Conservation (phyloP, 2,113 vertebrate genomes). For the Saccopteryx bilineata region DNA sequence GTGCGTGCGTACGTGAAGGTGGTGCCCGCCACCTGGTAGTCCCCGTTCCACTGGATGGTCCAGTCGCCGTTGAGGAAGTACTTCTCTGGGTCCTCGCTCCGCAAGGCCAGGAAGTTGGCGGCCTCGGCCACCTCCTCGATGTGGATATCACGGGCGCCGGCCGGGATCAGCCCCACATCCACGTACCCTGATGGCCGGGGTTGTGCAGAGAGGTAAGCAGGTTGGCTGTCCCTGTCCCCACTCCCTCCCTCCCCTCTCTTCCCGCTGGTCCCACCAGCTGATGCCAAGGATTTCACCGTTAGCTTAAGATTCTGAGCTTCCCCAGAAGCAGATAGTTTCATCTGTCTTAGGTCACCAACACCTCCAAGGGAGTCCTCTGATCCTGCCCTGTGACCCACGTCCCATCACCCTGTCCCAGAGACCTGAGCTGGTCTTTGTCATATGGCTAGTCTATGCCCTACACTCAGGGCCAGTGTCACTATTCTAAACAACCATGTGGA, state of each 20-base stretch:
- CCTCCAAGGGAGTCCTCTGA: neutral
- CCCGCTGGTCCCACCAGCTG: too few relatives aligned
- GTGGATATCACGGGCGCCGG: conserved; percentile 93
- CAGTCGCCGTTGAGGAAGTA: conserved; percentile 97
- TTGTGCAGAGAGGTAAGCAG: accelerated
- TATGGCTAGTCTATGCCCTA: neutral
- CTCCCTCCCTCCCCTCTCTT: neutral
- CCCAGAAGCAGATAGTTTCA: neutral
- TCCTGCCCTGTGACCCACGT: accelerated
- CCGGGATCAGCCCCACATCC: conserved; percentile 95
- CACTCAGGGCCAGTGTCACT: neutral
- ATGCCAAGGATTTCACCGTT: neutral
- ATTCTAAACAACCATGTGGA: neutral
- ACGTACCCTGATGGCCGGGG: conserved; percentile 91
- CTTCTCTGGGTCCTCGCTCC: conserved; percentile 92
- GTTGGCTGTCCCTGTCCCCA: neutral
- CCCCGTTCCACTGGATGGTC: conserved; percentile 98
- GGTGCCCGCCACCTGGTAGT: conserved; percentile 95
- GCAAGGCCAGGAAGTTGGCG: conserved; percentile 95
- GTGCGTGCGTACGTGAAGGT: conserved; percentile 95
- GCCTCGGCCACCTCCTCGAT: conserved; percentile 95
- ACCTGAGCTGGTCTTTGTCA: neutral
- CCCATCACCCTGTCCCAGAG: neutral
- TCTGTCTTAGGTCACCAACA: neutral
- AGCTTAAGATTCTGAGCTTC: neutral